These are phyloP conservation scores for Melanophora roralis DNA, from an alignment of 2,888 invertebrate genomes.

Conservation along the genomic window DNA sequence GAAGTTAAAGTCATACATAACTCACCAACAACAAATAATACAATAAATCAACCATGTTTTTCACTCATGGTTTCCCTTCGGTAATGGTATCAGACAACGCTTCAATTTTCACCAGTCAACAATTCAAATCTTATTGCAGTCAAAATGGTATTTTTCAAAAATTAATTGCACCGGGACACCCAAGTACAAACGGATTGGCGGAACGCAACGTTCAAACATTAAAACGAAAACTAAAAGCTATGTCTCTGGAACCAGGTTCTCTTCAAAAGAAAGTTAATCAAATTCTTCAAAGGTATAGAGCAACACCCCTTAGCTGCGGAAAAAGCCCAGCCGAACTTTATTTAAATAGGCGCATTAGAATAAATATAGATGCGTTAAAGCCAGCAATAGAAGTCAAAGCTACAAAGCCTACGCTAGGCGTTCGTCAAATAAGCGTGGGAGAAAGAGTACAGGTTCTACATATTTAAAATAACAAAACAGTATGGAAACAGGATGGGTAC, in stretches of 20 bases:
- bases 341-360: slow-evolving; percentile 31
- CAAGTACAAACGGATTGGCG: not conserved
- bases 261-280: slow-evolving; percentile 25
- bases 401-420: not conserved
- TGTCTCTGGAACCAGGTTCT: slow-evolving; percentile 27
- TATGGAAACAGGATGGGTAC: not conserved
- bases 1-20: too few species aligned
- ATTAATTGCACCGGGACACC: not conserved
- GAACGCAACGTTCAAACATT: not conserved
- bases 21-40: too few species aligned
- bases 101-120: too few species aligned
- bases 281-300: too few species aligned
- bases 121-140: not conserved
- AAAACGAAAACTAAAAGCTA: not conserved
- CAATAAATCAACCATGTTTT: too few species aligned
- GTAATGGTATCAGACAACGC: slow-evolving; percentile 23
- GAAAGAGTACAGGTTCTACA: slow-evolving; percentile 1
- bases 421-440: not conserved
- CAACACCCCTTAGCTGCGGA: slow-evolving; percentile 24
- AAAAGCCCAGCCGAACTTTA: slow-evolving; percentile 52
- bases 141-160: not conserved
- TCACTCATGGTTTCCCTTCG: slow-evolving; percentile 23
- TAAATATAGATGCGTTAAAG: not conserved
- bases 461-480: not conserved
- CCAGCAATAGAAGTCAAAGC: not conserved